Base-by-base conservation (phyloP, 2,113 vertebrate species). In the Oenanthe oenanthe region DNA sequence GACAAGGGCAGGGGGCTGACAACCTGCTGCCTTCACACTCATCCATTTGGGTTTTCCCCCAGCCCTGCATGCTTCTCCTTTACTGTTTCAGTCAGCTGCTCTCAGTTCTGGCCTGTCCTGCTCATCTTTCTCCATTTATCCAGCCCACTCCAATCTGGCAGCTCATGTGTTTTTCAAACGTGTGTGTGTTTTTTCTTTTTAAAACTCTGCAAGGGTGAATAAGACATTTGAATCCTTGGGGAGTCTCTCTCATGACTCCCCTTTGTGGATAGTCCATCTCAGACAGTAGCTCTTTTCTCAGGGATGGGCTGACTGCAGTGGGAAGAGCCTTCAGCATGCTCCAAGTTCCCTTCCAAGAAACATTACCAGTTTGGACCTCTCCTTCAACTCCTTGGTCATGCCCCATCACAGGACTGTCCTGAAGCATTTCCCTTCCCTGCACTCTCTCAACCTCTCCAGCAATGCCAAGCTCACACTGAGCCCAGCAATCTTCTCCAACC, bases 391-490 rank as follows among this genome's bases (percentile, higher is more conserved):
- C 62, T 72, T 97, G 97, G 94, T 87, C 17, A 15, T 94, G 70
- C 98, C 96, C 50, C 85, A 0, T 57, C 82, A 81, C 0, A 65
- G 85, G 72, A 93, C 93, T 62, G 96, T 98, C 31, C 74, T 97
- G 95, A 91, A 79, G 54, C 57, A 62, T 62, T 97, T 96, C 22
- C 84, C 87, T 66, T 94, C 71, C 26, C 71, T 98, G 72, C 93
- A 14, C 34, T 95, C 40, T 66, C 97, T 97, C 75, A 98, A 98
- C 92, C 95, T 97, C 43, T 97, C 98, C 75, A 96, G 96, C 83
- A 98, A 98, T 91, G 94, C 95, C 88, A 96, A 98, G 96, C 97
- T 97, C 86, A 91, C 21, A 1, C 96, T 98, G 97, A 96, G 95
- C 79, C 97, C 96, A 75, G 96, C 81, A 22, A 32, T 86, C 47